phyloP scores from a whole-genome alignment of 2,113 vertebrate species.

The Lipotes vexillifer region DNA sequence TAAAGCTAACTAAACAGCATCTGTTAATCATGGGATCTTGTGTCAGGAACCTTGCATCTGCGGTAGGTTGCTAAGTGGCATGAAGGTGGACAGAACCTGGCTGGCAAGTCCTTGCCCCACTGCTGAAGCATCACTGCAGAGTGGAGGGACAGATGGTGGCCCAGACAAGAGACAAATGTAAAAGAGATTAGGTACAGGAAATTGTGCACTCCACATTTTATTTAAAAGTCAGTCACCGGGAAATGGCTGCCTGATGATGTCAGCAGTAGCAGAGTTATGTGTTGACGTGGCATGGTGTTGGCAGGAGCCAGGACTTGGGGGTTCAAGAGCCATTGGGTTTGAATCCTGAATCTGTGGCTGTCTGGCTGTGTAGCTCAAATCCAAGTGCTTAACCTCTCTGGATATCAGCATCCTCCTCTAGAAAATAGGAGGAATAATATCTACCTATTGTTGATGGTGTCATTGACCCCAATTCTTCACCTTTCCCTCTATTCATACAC shows the following conservation, averaged over 20 bases:
- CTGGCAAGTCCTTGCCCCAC: not conserved
- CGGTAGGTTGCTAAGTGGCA: slow-evolving; percentile 8
- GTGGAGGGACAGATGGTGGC: slow-evolving; percentile 38
- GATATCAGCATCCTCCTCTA: not conserved
- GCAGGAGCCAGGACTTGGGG: not conserved
- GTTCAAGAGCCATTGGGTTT: not conserved
- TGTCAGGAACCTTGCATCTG: slow-evolving; percentile 37
- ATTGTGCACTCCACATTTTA: not conserved
- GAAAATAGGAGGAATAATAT: not conserved
- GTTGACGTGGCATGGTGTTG: not conserved
- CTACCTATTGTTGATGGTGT: not conserved
- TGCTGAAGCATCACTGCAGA: not conserved
- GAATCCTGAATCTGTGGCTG: not conserved
- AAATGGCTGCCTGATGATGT: not conserved
- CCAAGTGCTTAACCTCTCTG: not conserved
- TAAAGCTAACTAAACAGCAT: slow-evolving; percentile 36
- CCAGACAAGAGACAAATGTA: not conserved
- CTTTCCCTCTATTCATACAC: not conserved
- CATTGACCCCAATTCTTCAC: not conserved
- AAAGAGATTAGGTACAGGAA: not conserved
- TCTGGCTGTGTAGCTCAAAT: not conserved
- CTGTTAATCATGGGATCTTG: slow-evolving; percentile 20
- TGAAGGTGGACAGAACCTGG: slow-evolving; percentile 14
- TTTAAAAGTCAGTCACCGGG: slow-evolving; percentile 9
- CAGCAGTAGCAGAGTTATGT: not conserved